Evolutionary conservation across 2,888 invertebrate genomes (phyloP).

Genomic region (Scaptomyza cyrtandrae): DNA sequence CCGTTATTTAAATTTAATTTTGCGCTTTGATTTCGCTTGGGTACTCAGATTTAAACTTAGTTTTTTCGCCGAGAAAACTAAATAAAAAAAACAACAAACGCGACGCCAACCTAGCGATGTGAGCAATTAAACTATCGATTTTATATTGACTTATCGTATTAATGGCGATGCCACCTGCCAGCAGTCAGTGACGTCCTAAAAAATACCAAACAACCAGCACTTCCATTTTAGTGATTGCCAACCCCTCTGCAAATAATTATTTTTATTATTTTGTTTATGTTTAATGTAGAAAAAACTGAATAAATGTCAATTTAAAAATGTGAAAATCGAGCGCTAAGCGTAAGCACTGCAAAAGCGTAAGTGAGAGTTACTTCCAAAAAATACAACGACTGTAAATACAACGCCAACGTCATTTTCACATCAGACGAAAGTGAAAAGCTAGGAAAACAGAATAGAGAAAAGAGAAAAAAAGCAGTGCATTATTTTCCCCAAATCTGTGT

Average conservation of each 20-base stretch:
- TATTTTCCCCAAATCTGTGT: conserved; percentile 54
- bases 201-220: conserved; percentile 32
- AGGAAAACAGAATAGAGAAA: conserved; percentile 71
- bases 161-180: conserved; percentile 22
- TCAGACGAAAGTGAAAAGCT: conserved; percentile 58
- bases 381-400: conserved; percentile 16
- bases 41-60: conserved; percentile 50
- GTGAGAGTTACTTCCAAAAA: conserved; percentile 41
- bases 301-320: conserved; percentile 47
- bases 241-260: conserved; percentile 57
- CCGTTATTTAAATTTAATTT: conserved; percentile 15
- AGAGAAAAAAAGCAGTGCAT: conserved; percentile 52
- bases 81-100: conserved; percentile 59
- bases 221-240: conserved; percentile 45
- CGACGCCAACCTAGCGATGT: conserved; percentile 53
- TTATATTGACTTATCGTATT: conserved; percentile 3
- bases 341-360: conserved; percentile 55
- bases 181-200: conserved; percentile 3
- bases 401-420: conserved; percentile 58
- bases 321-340: conserved; percentile 42
- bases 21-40: conserved; percentile 37
- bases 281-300: conserved; percentile 44
- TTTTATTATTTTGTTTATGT: conserved; percentile 76
- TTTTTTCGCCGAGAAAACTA: conserved; percentile 32
- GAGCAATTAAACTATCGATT: conserved; percentile 19